A percentile compares a stretch with the other conserved stretches of the same genome.
phyloP scores from a whole-genome alignment of 2,797 vertebrate genomes.

The Caiman crocodilus region DNA sequence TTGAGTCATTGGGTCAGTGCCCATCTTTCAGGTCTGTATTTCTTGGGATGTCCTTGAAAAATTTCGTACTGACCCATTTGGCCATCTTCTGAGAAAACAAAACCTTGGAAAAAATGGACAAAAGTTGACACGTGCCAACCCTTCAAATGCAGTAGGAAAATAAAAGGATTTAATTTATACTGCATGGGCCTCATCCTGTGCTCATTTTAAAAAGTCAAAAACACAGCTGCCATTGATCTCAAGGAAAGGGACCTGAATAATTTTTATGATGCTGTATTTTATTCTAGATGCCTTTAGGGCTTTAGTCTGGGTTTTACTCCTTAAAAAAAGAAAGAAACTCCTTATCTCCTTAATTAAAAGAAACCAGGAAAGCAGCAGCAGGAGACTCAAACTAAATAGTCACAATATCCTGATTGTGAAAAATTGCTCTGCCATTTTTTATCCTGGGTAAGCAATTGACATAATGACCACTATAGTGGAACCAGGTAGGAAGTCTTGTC shows the following conservation, averaged over 20 bases:
- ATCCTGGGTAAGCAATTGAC: background rate
- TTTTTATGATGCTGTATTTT: background rate
- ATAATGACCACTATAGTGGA: background rate
- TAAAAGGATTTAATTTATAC: background rate
- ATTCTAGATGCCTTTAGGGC: background rate
- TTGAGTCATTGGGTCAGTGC: background rate
- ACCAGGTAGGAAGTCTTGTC: background rate
- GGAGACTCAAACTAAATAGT: background rate
- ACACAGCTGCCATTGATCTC: background rate
- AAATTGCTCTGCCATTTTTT: background rate
- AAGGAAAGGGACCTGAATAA: background rate
- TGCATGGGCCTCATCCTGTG: background rate
- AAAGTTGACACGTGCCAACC: background rate
- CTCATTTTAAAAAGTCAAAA: background rate
- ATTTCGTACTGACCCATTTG: background rate
- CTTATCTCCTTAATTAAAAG: fast-evolving
- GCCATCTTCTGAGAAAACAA: background rate
- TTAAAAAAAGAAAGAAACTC: background rate
- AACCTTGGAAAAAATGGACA: background rate
- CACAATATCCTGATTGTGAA: background rate
- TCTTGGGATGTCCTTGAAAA: background rate
- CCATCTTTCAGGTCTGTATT: background rate
- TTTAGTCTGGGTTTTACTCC: background rate
- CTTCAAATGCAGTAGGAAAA: background rate
- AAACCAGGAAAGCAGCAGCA: fast-evolving